phyloP scores from a whole-genome alignment of 1,140 invertebrate species.

The Apis laboriosa region DNA sequence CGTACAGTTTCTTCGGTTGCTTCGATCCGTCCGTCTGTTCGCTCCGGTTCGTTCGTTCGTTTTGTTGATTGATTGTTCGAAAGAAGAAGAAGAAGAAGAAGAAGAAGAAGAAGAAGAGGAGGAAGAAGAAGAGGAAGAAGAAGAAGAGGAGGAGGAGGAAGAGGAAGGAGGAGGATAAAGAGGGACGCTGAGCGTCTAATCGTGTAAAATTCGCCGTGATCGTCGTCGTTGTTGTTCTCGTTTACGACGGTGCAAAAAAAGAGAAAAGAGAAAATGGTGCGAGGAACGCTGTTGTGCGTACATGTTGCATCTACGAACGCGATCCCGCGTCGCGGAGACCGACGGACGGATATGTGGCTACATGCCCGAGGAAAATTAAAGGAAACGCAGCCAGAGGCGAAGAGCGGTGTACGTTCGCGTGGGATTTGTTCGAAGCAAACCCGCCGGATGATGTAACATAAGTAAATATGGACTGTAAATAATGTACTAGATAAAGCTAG shows the following conservation, averaged over 20 bases:
- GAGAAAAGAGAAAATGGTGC: not conserved
- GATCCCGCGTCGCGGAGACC: constrained; percentile 12
- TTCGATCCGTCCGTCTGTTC: constrained; percentile 36
- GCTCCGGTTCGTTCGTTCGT: constrained; percentile 25
- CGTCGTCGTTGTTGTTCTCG: constrained; percentile 1
- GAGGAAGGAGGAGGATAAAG: not conserved
- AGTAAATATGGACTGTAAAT: constrained; percentile 82
- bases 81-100: too few relatives aligned
- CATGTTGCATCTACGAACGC: constrained; percentile 3
- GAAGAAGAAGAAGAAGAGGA: not conserved
- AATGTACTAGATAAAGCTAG: constrained; percentile 80
- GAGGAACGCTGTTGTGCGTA: not conserved
- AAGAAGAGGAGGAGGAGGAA: too few relatives aligned
- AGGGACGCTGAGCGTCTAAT: not conserved
- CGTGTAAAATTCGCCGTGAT: not conserved
- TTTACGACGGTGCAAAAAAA: not conserved
- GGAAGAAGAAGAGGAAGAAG: too few relatives aligned
- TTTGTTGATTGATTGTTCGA: too few relatives aligned
- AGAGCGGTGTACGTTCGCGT: constrained; percentile 69
- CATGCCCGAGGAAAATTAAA: constrained; percentile 36
- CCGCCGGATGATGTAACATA: constrained; percentile 80
- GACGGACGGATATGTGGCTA: constrained; percentile 47
- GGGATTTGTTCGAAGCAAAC: constrained; percentile 75
- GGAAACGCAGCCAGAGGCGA: constrained; percentile 51
- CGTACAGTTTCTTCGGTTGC: constrained; percentile 11